Base-by-base conservation (phyloP, 2,888 invertebrate species). In the Cephonodes hylas region DNA sequence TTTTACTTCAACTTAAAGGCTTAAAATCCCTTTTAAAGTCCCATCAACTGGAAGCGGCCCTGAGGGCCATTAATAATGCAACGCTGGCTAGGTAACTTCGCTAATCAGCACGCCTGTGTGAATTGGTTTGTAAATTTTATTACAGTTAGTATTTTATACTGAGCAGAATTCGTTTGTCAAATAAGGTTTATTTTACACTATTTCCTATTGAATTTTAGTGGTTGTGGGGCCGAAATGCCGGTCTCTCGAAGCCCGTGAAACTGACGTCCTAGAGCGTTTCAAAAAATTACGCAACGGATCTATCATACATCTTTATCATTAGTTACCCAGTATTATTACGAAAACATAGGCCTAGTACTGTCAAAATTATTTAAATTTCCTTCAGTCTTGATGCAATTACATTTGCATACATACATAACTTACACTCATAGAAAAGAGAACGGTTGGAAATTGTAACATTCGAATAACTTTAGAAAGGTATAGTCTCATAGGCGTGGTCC, bases 41-140 rank as follows among this genome's bases (percentile, higher is more conserved):
- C 7, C 15, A 15, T 15, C 38, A 38, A n/a, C 69, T 64, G 75
- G 80, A 83, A 83, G 76, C 81, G 80, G 73, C 61, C 72, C 73
- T 69, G 65, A 73, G 69, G 69, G 70, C 63, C 77, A 83, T 88
- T 77, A 85, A 84, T 85, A 84, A 83, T 81, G 77, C 81, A 83
- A 78, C 63, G 65, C 63, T 62, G 65, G 68, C 74, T 79, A 78
- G 74, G 74, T 72, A 76, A 74, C 72, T 46, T 48, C 25, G 3
- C 25, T 27, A 48, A 48, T 48, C 25, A 27, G 48, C 27, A 48
- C 27, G 25, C 15, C 15, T 25, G 15, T 48, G 20, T 1, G 20
- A 10, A 18, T 10, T 20, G 0, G 13, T 44, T 44, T 6, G 3
- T 20, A 20, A n/a, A n/a, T n/a, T n/a, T n/a, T n/a, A 38, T 10